Conservation (phyloP, 2,888 invertebrate genomes). For the Syrphus vitripennis region DNA sequence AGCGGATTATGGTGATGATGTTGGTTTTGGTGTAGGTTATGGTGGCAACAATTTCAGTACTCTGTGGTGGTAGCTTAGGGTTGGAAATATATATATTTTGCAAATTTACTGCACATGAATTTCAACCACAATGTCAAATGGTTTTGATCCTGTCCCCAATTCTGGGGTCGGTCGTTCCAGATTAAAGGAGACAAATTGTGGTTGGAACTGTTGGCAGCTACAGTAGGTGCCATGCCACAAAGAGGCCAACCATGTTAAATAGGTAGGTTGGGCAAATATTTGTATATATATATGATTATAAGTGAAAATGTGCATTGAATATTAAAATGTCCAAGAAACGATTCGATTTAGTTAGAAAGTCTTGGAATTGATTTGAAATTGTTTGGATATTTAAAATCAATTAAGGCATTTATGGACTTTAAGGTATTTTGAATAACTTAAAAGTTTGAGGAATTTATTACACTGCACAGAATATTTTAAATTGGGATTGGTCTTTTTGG, state of each 20-base stretch:
- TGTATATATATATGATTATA: background rate
- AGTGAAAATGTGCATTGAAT: conserved; percentile 37
- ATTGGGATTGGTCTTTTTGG: too few species aligned
- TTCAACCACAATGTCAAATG: conserved; percentile 47
- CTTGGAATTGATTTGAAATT: background rate
- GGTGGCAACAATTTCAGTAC: conserved; percentile 18
- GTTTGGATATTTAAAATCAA: background rate
- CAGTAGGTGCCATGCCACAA: conserved; percentile 48
- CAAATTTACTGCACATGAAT: conserved; percentile 61
- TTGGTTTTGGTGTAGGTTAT: background rate
- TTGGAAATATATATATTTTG: conserved; percentile 41
- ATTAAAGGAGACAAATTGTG: conserved; percentile 39
- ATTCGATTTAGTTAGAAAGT: conserved; percentile 47
- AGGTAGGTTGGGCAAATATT: conserved; percentile 48
- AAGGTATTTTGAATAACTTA: background rate
- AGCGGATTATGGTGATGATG: conserved; percentile 16
- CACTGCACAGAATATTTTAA: too few species aligned
- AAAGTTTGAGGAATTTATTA: too few species aligned
- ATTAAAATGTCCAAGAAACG: conserved; percentile 51
- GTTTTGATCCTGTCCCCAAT: conserved; percentile 35
- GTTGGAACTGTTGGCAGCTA: conserved; percentile 59
- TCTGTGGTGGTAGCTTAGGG: conserved; percentile 28
- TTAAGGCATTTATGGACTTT: background rate
- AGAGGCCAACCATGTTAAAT: conserved; percentile 50
- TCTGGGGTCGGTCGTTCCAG: background rate